These are phyloP conservation scores for Noctua pronuba DNA, from an alignment of 2,888 invertebrate species.

Conservation along the genomic window DNA sequence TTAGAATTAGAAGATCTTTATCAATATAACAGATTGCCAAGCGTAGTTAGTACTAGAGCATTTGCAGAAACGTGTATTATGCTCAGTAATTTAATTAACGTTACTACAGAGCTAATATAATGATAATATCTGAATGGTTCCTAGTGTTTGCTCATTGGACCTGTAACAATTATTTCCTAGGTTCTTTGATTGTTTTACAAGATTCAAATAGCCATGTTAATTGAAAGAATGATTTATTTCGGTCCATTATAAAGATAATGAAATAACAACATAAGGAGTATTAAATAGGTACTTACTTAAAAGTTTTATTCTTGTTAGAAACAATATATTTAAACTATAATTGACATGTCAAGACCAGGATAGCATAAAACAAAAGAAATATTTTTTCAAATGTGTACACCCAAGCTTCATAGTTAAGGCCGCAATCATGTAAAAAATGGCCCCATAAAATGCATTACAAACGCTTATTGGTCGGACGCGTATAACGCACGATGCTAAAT, in stretches of 20 bases:
- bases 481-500: slow-evolving; percentile 64
- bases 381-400: slow-evolving; percentile 22
- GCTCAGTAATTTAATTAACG: slow-evolving; percentile 38
- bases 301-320: slow-evolving; percentile 9
- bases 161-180: slow-evolving; percentile 33
- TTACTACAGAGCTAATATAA: slow-evolving; percentile 47
- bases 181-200: slow-evolving; percentile 20
- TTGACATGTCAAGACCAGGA: slow-evolving; percentile 29
- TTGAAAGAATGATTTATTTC: slow-evolving; percentile 43
- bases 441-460: slow-evolving; percentile 60
- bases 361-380: slow-evolving; percentile 36
- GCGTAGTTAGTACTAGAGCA: slow-evolving; percentile 11
- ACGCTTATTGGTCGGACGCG: slow-evolving; percentile 55
- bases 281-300: background rate
- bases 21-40: slow-evolving; percentile 12
- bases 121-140: slow-evolving; percentile 51
- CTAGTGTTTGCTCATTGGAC: slow-evolving; percentile 11
- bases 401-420: slow-evolving; percentile 31
- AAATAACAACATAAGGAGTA: slow-evolving; percentile 25
- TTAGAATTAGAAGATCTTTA: slow-evolving; percentile 22
- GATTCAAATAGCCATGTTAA: slow-evolving; percentile 30
- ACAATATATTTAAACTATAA: slow-evolving; percentile 39
- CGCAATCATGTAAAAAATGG: slow-evolving; percentile 54
- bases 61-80: slow-evolving; percentile 28
- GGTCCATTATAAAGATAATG: slow-evolving; percentile 7